These are phyloP conservation scores for Eclectus roratus DNA, from an alignment of 2,113 vertebrate genomes.

Conservation along the genomic window DNA sequence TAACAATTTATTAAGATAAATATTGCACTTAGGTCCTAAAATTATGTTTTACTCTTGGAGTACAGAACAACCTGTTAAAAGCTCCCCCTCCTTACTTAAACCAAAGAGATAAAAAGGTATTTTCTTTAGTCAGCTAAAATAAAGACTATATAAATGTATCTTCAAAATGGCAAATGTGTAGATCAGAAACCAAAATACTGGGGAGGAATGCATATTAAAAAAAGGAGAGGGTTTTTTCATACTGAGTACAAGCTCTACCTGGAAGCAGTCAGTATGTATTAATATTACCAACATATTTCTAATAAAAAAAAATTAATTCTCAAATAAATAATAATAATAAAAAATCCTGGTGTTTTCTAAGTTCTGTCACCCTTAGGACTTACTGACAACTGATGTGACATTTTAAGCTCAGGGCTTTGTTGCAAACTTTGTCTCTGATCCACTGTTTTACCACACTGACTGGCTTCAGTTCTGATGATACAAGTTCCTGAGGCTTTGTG, in stretches of 20 bases:
- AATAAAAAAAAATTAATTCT: not conserved
- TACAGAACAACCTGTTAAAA: not conserved
- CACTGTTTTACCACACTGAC: not conserved
- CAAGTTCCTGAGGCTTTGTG: not conserved
- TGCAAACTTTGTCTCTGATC: not conserved
- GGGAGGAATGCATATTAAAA: not conserved
- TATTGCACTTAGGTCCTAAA: not conserved
- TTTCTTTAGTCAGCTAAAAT: not conserved
- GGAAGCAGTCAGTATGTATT: not conserved
- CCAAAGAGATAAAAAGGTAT: not conserved
- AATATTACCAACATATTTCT: not conserved
- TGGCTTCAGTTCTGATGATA: not conserved
- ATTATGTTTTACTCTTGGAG: not conserved
- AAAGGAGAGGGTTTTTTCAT: not conserved
- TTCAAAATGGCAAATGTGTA: not conserved
- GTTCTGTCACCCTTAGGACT: not conserved
- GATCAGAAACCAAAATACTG: not conserved
- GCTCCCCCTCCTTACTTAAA: not conserved
- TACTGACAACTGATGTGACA: not conserved
- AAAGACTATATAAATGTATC: not conserved
- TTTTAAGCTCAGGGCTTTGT: not conserved
- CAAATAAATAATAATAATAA: not conserved
- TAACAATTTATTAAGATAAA: not conserved
- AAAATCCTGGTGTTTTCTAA: not conserved
- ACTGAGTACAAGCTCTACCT: not conserved